Evolutionary conservation across 2,888 invertebrate species (phyloP).

Genomic region (Leucania comma): DNA sequence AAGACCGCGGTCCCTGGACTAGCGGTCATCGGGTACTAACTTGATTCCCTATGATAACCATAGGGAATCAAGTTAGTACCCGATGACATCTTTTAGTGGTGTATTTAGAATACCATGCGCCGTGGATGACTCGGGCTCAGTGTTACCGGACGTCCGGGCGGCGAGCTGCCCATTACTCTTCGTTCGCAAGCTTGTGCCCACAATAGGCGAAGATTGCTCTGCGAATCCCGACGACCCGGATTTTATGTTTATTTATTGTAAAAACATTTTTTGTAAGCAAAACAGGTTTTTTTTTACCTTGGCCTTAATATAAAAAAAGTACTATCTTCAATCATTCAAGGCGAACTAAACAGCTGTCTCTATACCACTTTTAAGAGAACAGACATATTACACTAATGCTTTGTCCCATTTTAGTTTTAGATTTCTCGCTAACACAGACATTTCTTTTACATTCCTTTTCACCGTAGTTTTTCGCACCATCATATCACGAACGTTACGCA

Average conservation of each 20-base stretch:
- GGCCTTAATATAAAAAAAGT: background rate
- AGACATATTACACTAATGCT: conserved; percentile 19
- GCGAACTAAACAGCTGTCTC: conserved; percentile 5
- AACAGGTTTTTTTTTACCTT: background rate
- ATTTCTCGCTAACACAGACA: conserved; percentile 16
- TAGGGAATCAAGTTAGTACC: too few species aligned
- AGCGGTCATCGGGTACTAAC: too few species aligned
- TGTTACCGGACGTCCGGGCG: too few species aligned
- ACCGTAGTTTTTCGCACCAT: conserved; percentile 41
- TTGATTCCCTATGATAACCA: too few species aligned
- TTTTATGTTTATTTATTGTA: background rate
- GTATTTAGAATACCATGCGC: too few species aligned
- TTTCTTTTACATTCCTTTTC: conserved; percentile 30
- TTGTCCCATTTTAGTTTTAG: conserved; percentile 33
- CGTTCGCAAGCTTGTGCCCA: too few species aligned
- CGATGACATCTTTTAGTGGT: too few species aligned
- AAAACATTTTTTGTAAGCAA: background rate
- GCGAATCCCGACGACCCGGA: too few species aligned
- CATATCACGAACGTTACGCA: conserved; percentile 53
- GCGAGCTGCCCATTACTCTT: too few species aligned
- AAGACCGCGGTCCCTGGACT: too few species aligned
- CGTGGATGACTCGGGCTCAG: too few species aligned
- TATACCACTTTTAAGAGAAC: background rate
- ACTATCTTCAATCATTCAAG: conserved; percentile 3
- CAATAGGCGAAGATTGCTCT: too few species aligned